These are phyloP conservation scores for Spinus pinus DNA, from an alignment of 2,797 vertebrate genomes.

Conservation along the genomic window DNA sequence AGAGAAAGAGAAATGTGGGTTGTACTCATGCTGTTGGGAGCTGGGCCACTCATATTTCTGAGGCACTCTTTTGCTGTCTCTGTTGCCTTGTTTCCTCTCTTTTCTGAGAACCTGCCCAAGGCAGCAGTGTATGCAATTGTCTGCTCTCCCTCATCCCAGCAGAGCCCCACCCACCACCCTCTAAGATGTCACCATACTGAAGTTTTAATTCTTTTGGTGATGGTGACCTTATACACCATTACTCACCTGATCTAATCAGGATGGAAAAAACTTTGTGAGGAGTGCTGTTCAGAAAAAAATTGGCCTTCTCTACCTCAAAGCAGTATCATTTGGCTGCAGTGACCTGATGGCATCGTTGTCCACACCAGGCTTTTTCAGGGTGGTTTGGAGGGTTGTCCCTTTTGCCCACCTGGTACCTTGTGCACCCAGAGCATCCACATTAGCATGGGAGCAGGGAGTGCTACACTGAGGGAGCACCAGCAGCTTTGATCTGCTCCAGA, in stretches of 20 bases:
- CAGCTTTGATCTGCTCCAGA: not conserved
- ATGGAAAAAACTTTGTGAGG: not conserved
- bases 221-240: not conserved
- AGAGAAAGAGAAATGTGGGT: not conserved
- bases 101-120: accelerated
- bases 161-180: not conserved
- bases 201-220: not conserved
- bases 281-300: not conserved
- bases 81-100: not conserved
- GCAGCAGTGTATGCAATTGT: not conserved
- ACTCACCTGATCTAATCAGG: not conserved
- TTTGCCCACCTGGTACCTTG: not conserved
- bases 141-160: not conserved
- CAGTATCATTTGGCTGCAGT: not conserved
- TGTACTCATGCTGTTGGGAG: not conserved
- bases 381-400: not conserved
- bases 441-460: not conserved
- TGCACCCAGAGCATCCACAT: not conserved
- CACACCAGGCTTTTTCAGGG: not conserved
- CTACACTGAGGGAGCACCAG: not conserved
- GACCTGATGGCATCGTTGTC: not conserved
- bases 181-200: not conserved
- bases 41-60: not conserved
- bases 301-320: not conserved
- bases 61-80: not conserved